Percentiles rank a stretch among this genome's conserved stretches.
Evolutionary conservation across 2,797 vertebrate genomes (phyloP).

Genomic region (Agapornis canus): DNA sequence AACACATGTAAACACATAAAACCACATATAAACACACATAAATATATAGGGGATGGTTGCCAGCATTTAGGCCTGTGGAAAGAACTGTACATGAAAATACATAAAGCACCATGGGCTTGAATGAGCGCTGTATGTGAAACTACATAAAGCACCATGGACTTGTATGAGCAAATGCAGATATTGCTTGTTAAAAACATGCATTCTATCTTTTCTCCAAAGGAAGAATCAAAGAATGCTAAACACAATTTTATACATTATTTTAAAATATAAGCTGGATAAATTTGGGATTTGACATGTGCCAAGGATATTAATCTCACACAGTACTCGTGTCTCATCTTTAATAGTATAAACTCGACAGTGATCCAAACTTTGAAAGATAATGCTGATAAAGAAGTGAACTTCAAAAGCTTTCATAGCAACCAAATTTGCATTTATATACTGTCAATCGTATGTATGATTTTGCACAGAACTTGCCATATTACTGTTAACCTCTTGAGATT

Average conservation of each 20-base stretch:
- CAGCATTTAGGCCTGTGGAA: neutral
- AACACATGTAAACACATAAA: neutral
- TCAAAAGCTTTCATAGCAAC: neutral
- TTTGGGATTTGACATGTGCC: neutral
- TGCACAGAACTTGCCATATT: neutral
- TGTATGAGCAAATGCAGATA: neutral
- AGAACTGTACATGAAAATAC: neutral
- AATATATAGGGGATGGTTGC: neutral
- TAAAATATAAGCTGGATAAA: neutral
- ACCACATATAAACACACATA: neutral
- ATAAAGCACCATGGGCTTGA: neutral
- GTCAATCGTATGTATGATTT: neutral
- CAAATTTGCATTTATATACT: neutral
- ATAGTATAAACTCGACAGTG: neutral
- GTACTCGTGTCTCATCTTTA: neutral
- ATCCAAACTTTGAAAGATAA: neutral
- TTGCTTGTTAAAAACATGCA: neutral
- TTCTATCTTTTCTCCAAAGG: neutral
- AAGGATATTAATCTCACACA: neutral
- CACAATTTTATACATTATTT: neutral
- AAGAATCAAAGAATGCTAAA: neutral
- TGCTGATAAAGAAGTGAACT: neutral
- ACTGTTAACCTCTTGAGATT: accelerated
- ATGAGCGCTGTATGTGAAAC: neutral
- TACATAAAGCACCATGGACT: neutral